Evolutionary conservation across 2,888 invertebrate species (phyloP).

Genomic region (Capitulum mitella): DNA sequence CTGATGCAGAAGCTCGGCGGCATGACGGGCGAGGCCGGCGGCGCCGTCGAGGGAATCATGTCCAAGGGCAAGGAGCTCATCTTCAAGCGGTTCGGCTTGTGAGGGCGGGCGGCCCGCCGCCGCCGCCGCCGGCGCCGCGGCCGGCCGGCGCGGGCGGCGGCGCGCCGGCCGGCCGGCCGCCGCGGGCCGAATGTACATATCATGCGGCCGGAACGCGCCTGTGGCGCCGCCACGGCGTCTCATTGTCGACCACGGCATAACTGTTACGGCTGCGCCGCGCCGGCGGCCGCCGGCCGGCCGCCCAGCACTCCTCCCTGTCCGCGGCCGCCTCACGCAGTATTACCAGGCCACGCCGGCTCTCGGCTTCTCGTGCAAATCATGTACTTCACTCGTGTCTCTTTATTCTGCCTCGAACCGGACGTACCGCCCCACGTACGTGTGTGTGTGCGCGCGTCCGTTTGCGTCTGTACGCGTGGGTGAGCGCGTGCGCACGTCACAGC

Average conservation of each 20-base stretch:
- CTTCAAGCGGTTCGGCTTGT: conserved; percentile 54
- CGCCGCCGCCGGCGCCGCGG: not conserved
- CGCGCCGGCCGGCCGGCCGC: not conserved
- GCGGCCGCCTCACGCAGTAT: not conserved
- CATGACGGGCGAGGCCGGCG: conserved; percentile 37
- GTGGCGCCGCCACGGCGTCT: not conserved
- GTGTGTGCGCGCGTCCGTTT: not conserved
- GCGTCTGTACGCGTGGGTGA: not conserved
- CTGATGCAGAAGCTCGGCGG: conserved; percentile 31
- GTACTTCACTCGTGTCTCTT: not conserved
- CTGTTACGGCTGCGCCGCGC: not conserved
- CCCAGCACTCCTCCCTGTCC: too few species aligned
- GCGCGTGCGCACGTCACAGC: not conserved
- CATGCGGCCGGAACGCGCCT: not conserved
- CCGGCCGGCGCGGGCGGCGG: too few species aligned
- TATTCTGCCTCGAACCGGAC: not conserved
- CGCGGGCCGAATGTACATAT: not conserved
- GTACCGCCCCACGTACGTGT: not conserved
- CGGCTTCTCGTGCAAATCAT: conserved; percentile 2
- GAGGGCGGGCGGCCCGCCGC: not conserved
- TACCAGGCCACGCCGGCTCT: not conserved
- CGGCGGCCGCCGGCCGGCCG: too few species aligned
- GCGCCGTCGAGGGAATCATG: conserved; percentile 76
- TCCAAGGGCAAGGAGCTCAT: conserved; percentile 90
- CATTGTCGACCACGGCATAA: not conserved